phyloP scores from a whole-genome alignment of 2,888 invertebrate species.

The Aplocera efformata region DNA sequence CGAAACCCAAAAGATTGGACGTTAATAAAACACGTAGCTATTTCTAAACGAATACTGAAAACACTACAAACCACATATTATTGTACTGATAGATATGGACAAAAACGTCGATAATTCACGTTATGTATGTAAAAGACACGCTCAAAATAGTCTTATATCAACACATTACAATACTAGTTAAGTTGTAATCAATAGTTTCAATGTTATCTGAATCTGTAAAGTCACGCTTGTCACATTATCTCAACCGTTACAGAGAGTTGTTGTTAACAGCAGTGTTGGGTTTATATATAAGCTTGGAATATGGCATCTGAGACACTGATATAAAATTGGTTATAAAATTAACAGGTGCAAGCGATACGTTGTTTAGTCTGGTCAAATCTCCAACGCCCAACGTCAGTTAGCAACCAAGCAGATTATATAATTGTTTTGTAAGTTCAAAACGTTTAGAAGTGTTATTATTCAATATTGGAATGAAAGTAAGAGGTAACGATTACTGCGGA shows the following conservation, averaged over 20 bases:
- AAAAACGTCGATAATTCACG: constrained; percentile 7
- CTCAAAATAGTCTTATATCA: constrained; percentile 4
- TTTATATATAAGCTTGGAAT: constrained; percentile 11
- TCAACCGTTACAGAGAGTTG: constrained; percentile 22
- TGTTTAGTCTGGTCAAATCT: constrained; percentile 22
- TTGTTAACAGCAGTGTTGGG: constrained; percentile 13
- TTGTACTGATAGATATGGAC: constrained; percentile 12
- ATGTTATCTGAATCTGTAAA: constrained; percentile 28
- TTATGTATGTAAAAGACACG: constrained; percentile 13
- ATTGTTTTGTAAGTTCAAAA: constrained; percentile 5
- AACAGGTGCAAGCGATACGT: constrained; percentile 9
- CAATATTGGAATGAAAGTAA: constrained; percentile 21
- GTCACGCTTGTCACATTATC: constrained; percentile 31
- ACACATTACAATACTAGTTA: constrained; percentile 12
- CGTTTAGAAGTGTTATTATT: constrained; percentile 5
- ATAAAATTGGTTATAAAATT: constrained; percentile 14
- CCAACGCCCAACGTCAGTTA: background rate
- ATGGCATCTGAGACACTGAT: constrained; percentile 12
- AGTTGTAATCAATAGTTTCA: constrained; percentile 23
- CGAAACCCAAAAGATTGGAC: constrained; percentile 8
- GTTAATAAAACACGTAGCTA: constrained; percentile 21
- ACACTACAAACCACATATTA: constrained; percentile 20
- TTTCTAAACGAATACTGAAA: constrained; percentile 14
- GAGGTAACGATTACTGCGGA: constrained; percentile 7
- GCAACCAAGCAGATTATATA: constrained; percentile 9